Evolutionary conservation across 2,888 invertebrate species (phyloP).

Genomic region (Tetrapedia diversipes): DNA sequence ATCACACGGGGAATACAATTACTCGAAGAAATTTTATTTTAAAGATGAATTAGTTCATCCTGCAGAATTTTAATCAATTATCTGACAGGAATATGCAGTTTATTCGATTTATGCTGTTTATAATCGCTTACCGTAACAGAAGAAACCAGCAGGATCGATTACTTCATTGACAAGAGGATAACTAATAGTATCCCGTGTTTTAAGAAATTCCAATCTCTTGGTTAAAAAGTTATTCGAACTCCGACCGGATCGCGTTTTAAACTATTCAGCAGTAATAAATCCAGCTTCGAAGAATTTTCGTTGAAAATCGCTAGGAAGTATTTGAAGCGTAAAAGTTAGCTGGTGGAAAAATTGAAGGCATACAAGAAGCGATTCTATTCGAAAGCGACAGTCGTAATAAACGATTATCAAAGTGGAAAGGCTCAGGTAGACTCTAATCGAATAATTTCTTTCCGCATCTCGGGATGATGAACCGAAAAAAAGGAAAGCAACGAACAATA

Average conservation of each 20-base stretch:
- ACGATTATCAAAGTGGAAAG: not conserved
- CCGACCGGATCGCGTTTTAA: not conserved
- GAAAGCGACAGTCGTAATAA: constrained; percentile 19
- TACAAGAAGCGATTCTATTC: not conserved
- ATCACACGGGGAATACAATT: not conserved
- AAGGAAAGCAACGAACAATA: not conserved
- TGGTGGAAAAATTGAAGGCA: constrained; percentile 31
- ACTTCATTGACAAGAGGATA: not conserved
- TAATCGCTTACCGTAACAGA: not conserved
- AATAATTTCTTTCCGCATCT: constrained; percentile 15
- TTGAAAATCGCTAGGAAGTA: not conserved
- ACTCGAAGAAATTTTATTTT: not conserved
- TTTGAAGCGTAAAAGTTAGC: not conserved
- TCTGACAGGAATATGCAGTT: not conserved
- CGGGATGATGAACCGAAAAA: constrained; percentile 8
- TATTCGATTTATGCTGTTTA: not conserved
- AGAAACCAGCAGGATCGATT: not conserved
- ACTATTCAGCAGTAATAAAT: constrained; percentile 1
- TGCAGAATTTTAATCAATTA: too few species aligned
- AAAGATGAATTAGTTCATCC: too few species aligned
- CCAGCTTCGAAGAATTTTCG: not conserved
- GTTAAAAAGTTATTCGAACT: not conserved
- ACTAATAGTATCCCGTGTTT: not conserved
- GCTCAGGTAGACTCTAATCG: not conserved
- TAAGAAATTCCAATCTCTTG: not conserved